Evolutionary conservation across 1,140 invertebrate genomes (phyloP), one percentile per base, ranked within the genome.

Genomic region (Micrasema longulum): DNA sequence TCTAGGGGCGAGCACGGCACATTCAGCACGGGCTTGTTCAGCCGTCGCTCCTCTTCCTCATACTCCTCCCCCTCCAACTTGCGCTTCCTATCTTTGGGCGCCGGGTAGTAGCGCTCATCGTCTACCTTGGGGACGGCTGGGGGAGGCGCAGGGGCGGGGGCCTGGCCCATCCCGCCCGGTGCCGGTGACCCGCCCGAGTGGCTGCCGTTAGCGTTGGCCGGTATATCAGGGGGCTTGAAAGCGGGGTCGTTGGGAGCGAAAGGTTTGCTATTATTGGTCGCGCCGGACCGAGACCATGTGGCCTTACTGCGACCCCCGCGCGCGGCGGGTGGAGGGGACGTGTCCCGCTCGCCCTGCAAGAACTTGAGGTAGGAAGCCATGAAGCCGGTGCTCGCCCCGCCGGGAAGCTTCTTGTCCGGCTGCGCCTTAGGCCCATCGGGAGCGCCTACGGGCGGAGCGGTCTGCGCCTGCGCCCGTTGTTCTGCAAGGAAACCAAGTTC

Each of bases 281-380:
- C 80, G 73, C 81, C 83, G 16, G 86, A 86, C 77, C 87, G 85
- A 26, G 85, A 88, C 89, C 89, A 91, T 0, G 88, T 86, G 16
- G 89, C 86, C 78, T 91, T 91, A n/a, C n/a, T n/a, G 67, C 89
- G 86, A 73, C 87, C 88, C 71, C 89, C 88, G 77, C 89, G 84
- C 73, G 86, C 84, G 50, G 86, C 84, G 11, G 91, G 90, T 35
- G 91, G 91, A n/a, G 91, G 91, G 75, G 92, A 93, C 36, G 90
- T 89, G 64, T 93, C 92, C 26, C 90, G 87, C 77, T 93, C 92
- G 53, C 93, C 93, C 85, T 94, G 91, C 75, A 94, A 83, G 82
- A 94, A 94, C 79, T 93, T 94, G 43, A 93, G 84, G 84, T 93
- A 94, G 81, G 92, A 93, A 75, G 90, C 91, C 91, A 94, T 93